Evolutionary conservation across 2,888 invertebrate genomes (phyloP), one percentile per base, ranked within the genome.

Genomic region (Mythimna ferrago): DNA sequence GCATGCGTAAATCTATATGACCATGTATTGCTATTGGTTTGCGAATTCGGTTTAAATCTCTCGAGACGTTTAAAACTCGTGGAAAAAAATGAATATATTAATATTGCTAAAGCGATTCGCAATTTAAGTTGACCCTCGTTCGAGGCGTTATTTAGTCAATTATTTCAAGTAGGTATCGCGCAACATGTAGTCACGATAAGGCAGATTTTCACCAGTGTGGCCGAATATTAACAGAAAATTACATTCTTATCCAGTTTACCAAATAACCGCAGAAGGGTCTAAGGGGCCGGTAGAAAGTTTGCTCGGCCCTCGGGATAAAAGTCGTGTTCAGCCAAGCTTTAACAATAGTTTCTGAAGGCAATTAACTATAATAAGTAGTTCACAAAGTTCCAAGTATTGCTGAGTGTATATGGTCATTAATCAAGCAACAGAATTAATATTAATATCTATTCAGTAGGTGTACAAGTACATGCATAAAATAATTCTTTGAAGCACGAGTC

Each of bases 41-140:
- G 21, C 0, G 21, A 60, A 58, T 54, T 78, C 57, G 41, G 51
- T 67, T 54, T 44, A 65, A 68, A 57, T 16, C 10, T 57, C 32
- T 51, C 14, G 41, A 68, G 26, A 66, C 38, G 38, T 19, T n/a
- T 35, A 48, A 71, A 19, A 58, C 21, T 65, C 38, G 26, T 67
- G 65, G 66, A 70, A 81, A 77, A 64, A 67, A 41, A 64, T 5
- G 7, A 21, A 67, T 61, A 61, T 65, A 58, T 44, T 2, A 78
- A 64, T 81, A 70, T 77, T 77, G 78, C 73, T 19, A 73, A 77
- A 81, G 66, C 73, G 60, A 60, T 66, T 81, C 14, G 66, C 63
- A 64, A 67, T 77, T 73, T 53, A 61, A 57, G 53, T 67, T 73
- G 81, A 77, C 73, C 77, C 80, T 81, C 80, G 54, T 32, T 38